Base-by-base conservation (phyloP, 1,140 invertebrate genomes). In the Lucilia sericata region DNA sequence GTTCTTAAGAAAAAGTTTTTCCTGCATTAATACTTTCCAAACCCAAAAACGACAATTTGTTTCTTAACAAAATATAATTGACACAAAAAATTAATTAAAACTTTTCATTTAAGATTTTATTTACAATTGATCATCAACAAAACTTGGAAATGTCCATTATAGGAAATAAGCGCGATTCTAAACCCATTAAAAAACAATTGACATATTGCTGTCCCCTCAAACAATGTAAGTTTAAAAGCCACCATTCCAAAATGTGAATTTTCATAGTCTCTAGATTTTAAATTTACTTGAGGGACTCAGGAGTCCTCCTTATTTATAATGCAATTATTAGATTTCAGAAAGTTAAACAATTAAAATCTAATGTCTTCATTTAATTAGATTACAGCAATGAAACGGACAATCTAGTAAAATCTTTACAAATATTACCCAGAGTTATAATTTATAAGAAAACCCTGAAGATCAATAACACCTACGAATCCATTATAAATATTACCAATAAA, bases 371-470 rank as follows among this genome's bases (percentile, higher is more conserved):
- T 55, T 82, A 4, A 36, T 36, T 51, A 84, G 83, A 84, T 82
- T 84, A 74, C 21, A 81, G 21, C 21, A 51, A 80, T 25, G 14
- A 74, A 5, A 74, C 10, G 4, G 2, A 13, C 10, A 84, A 65
- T 81, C 55, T 85, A 55, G 75, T 83, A 2, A 70, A 85, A 12
- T 81, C 82, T 2, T 83, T 85, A 36, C 34, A 83, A 49, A 85
- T 85, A 49, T 5, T 81, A 14, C 84, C 84, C 12, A 82, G 84
- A 25, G 82, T 85, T 14, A 47, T 85, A 4, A 47, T 85, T 30
- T 85, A 82, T 74, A 83, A 85, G n/a, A 81, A 83, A 36, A 7
- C 17, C 4, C 19, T 85, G 1, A 78, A 81, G 25, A 49, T 80
- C 5, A 5, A 30, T 5, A 34, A 78, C 12, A 1, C 12, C 17